Percentiles rank a stretch among this genome's conserved stretches.
These are phyloP conservation scores for Sicus ferrugineus DNA, from an alignment of 2,888 invertebrate species.

Conservation along the genomic window DNA sequence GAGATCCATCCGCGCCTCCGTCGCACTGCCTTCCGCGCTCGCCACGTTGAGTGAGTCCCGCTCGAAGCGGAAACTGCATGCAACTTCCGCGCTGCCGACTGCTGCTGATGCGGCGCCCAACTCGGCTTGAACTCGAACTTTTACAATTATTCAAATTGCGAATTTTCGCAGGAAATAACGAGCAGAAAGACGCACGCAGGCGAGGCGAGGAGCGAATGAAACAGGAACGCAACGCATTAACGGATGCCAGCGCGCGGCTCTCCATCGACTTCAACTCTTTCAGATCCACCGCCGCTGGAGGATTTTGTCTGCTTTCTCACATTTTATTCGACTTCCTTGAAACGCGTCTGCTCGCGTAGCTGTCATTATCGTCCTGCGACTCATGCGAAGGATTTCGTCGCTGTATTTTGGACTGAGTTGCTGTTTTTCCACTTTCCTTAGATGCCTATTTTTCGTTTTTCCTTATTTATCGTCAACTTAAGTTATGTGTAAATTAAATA, in stretches of 20 bases:
- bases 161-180: background rate
- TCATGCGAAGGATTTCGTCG: background rate
- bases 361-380: background rate
- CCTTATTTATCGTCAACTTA: too few relatives aligned
- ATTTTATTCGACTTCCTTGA: background rate
- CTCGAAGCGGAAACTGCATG: constrained; percentile 18
- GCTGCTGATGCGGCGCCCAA: background rate
- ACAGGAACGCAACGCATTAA: background rate
- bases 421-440: too few relatives aligned
- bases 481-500: too few relatives aligned
- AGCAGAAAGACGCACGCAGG: background rate
- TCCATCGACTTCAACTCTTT: background rate
- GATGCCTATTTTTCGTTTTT: too few relatives aligned
- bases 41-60: background rate
- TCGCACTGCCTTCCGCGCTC: background rate
- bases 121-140: constrained; percentile 18
- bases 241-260: background rate
- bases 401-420: too few relatives aligned
- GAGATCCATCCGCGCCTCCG: background rate
- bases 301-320: background rate
- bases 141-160: constrained; percentile 31
- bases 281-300: background rate
- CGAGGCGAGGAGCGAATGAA: background rate
- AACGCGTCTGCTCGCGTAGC: background rate
- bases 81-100: constrained; percentile 4